phyloP scores from a whole-genome alignment of 2,113 vertebrate genomes.

The Corythoichthys haematopterus region DNA sequence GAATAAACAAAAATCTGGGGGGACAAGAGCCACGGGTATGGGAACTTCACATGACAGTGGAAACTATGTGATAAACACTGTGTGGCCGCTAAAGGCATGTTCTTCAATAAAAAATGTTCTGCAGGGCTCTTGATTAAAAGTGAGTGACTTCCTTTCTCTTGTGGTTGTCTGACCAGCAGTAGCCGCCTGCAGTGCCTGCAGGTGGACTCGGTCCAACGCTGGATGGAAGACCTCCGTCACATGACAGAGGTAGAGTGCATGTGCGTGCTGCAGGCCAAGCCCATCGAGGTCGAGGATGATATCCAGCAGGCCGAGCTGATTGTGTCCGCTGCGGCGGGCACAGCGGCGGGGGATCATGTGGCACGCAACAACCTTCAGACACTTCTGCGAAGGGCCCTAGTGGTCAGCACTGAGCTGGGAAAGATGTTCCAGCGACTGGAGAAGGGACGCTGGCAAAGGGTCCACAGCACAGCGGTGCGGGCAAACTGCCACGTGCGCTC shows the following conservation, averaged over 20 bases:
- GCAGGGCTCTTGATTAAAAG: not conserved
- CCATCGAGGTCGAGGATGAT: constrained; percentile 87
- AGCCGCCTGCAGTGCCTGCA: constrained; percentile 82
- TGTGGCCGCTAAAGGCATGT: no score
- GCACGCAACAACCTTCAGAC: constrained; percentile 82
- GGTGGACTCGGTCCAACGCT: constrained; percentile 93
- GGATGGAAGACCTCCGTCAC: constrained; percentile 95
- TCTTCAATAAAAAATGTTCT: no score
- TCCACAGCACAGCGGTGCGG: constrained; percentile 87
- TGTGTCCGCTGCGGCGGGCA: constrained; percentile 63
- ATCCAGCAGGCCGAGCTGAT: constrained; percentile 79
- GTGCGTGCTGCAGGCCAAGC: constrained; percentile 95
- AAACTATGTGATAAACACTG: no score
- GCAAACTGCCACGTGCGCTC: constrained; percentile 88
- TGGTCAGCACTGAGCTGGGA: constrained; percentile 89
- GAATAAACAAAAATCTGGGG: not conserved
- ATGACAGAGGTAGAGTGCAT: constrained; percentile 98
- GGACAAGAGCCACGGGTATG: not conserved
- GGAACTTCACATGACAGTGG: not conserved
- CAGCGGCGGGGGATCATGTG: constrained; percentile 56
- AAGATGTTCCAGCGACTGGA: constrained; percentile 91
- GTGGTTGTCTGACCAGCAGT: constrained; percentile 19
- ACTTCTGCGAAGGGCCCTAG: constrained; percentile 86
- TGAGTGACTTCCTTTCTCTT: not conserved
- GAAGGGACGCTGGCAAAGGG: constrained; percentile 86